Evolutionary conservation across 2,113 vertebrate genomes (phyloP).

Genomic region (Cololabis saira): DNA sequence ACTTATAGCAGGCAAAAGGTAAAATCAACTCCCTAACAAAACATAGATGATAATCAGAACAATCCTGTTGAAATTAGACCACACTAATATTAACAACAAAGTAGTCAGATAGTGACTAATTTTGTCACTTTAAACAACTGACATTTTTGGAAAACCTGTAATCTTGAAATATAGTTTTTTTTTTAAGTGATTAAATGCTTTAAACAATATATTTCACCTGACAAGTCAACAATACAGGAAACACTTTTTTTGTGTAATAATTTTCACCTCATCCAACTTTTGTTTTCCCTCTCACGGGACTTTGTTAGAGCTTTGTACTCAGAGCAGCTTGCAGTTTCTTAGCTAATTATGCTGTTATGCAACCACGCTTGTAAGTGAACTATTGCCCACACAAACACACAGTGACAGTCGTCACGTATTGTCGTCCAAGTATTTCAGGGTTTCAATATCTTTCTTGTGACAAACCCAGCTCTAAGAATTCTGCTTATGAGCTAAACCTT

Average conservation of each 20-base stretch:
- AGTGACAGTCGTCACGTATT: neutral
- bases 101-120: no score
- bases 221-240: no score
- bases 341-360: slow-evolving; percentile 31
- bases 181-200: neutral
- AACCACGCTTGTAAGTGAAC: neutral
- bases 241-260: neutral
- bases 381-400: neutral
- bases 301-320: slow-evolving; percentile 47
- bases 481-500: neutral
- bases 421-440: slow-evolving; percentile 5
- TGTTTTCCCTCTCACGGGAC: slow-evolving; percentile 35
- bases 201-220: neutral
- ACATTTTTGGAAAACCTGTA: neutral
- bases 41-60: no score
- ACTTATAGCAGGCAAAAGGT: no score
- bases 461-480: neutral
- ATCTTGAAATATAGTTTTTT: neutral
- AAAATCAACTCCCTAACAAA: no score
- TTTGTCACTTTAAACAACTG: neutral
- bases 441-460: neutral
- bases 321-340: slow-evolving; percentile 30
- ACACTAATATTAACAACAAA: no score
- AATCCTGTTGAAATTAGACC: no score
- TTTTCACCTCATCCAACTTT: slow-evolving; percentile 8